phyloP scores from a whole-genome alignment of 2,113 vertebrate species.

The Pongo pygmaeus region DNA sequence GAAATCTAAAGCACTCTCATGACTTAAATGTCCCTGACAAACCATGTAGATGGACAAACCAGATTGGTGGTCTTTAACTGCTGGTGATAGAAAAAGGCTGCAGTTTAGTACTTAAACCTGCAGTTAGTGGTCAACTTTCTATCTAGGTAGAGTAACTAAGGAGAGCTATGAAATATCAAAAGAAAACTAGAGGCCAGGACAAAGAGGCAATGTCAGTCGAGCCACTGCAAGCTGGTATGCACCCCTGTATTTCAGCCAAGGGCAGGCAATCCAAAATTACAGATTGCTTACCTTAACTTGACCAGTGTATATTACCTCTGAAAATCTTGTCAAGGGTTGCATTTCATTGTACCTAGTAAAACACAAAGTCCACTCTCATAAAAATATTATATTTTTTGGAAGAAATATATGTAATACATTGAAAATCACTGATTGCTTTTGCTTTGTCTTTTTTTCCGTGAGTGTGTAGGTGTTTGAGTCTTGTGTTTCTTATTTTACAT shows the following conservation, averaged over 20 bases:
- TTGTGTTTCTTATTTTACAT: constrained; percentile 27
- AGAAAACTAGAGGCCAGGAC: background rate
- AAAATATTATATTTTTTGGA: background rate
- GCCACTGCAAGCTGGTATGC: too few species aligned
- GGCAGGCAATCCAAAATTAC: background rate
- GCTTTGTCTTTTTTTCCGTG: constrained; percentile 24
- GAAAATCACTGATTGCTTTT: constrained; percentile 30
- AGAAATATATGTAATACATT: background rate
- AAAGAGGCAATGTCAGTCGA: background rate
- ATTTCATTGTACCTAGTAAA: background rate
- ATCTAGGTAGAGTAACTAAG: background rate
- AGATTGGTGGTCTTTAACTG: background rate
- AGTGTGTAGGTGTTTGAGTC: background rate
- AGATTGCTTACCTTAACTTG: background rate
- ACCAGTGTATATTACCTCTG: background rate
- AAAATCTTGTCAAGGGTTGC: background rate
- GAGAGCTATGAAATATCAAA: background rate
- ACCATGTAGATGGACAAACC: background rate
- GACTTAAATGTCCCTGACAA: background rate
- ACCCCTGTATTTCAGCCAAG: background rate
- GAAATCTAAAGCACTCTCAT: background rate
- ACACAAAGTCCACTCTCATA: background rate
- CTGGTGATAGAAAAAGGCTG: background rate
- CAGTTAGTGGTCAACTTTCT: background rate
- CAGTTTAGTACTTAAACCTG: background rate